Percentiles rank a stretch among this genome's conserved stretches.
Evolutionary conservation across 2,888 invertebrate species (phyloP).

Genomic region (Crematogaster levior): DNA sequence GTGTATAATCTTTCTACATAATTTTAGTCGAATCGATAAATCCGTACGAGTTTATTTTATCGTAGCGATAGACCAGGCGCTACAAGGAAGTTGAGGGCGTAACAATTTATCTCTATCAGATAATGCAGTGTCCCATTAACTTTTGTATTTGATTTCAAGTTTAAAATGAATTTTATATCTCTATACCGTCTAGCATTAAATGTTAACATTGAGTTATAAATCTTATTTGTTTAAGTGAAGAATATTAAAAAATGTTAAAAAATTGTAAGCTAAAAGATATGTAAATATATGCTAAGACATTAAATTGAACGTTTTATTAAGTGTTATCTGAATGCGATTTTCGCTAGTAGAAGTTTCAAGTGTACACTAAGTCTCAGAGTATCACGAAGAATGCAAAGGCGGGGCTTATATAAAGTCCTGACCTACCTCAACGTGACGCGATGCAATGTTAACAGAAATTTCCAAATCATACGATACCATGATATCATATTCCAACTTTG

Average conservation of each 20-base stretch:
- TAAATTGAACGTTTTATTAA: neutral
- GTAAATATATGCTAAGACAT: neutral
- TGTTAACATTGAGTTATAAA: neutral
- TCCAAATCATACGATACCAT: conserved; percentile 30
- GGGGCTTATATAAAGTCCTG: conserved; percentile 37
- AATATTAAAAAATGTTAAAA: neutral
- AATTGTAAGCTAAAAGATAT: neutral
- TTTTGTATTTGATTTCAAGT: neutral
- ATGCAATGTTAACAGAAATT: conserved; percentile 36
- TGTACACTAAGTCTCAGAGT: neutral
- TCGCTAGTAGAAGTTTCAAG: neutral
- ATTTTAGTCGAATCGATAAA: conserved; percentile 3
- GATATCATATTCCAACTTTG: conserved; percentile 66
- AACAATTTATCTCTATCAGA: neutral
- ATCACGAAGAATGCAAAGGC: neutral
- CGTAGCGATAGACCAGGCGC: neutral
- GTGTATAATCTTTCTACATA: neutral
- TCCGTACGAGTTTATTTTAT: neutral
- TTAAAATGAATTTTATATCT: neutral
- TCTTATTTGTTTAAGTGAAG: neutral
- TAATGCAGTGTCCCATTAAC: neutral
- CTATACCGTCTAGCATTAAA: neutral
- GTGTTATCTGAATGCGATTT: neutral
- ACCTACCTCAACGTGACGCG: conserved; percentile 65
- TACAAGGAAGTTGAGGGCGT: neutral